Evolutionary conservation across 2,113 vertebrate genomes (phyloP).

Genomic region (Tyto alba): DNA sequence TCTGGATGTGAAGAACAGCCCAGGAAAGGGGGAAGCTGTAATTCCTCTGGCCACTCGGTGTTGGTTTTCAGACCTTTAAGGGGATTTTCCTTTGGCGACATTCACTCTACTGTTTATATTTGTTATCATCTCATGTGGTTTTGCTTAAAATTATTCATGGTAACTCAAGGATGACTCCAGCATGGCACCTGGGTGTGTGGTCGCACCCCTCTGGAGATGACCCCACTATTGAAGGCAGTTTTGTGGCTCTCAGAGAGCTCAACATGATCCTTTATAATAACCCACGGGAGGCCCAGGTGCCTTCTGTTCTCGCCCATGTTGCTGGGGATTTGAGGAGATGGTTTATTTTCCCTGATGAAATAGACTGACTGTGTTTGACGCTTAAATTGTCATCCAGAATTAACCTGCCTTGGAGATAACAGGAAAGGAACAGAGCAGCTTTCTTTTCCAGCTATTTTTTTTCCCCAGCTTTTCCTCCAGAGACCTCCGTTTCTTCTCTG

Average conservation of each 20-base stretch:
- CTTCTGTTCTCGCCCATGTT: background rate
- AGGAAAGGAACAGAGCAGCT: background rate
- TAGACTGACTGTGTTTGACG: background rate
- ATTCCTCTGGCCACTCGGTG: background rate
- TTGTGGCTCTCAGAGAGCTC: background rate
- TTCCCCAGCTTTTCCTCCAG: background rate
- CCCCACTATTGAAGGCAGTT: background rate
- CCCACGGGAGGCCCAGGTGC: background rate
- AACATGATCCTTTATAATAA: background rate
- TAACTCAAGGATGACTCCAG: background rate
- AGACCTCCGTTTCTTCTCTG: background rate
- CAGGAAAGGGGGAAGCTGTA: background rate
- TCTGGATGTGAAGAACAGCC: background rate
- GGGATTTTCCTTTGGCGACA: background rate
- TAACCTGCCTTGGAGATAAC: background rate
- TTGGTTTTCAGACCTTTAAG: background rate
- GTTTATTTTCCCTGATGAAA: background rate
- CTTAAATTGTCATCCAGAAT: slow-evolving; percentile 18
- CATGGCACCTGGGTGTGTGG: accelerated
- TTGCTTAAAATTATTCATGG: background rate
- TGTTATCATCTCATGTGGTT: background rate
- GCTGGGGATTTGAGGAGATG: background rate
- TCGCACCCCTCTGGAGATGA: background rate
- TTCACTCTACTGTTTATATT: background rate
- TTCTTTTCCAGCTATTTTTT: background rate